Percentiles rank a stretch among this genome's conserved stretches.
phyloP scores from a whole-genome alignment of 2,113 vertebrate species.

The human (Homo sapiens) region DNA sequence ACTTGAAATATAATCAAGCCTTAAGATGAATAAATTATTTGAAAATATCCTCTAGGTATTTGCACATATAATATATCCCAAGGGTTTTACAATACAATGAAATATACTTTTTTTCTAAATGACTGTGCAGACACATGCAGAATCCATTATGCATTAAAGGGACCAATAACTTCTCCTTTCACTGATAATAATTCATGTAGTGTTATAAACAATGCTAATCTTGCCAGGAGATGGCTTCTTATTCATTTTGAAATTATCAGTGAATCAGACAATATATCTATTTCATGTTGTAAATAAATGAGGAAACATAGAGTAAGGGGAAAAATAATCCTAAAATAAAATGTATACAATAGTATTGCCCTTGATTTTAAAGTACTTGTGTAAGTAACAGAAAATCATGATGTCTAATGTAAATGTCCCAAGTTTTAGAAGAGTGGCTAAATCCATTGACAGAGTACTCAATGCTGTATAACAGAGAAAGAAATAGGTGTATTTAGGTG shows the following conservation, averaged over 20 bases:
- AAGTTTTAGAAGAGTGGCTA: neutral
- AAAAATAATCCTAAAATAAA: conserved; percentile 16
- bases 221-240: neutral
- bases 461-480: neutral
- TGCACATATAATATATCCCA: neutral
- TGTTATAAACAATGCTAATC: neutral
- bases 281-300: neutral
- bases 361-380: neutral
- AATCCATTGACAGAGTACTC: neutral
- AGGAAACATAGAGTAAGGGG: neutral
- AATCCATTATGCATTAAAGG: neutral
- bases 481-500: neutral
- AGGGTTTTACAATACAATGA: neutral
- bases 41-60: conserved; percentile 6
- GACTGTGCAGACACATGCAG: neutral
- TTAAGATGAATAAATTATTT: neutral
- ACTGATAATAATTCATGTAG: neutral
- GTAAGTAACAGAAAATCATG: neutral
- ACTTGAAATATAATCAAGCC: neutral
- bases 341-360: neutral
- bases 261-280: neutral
- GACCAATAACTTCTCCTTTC: neutral
- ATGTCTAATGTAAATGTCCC: neutral
- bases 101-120: neutral
- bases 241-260: neutral